Evolutionary conservation across 2,888 invertebrate genomes (phyloP).

Genomic region (Teleogryllus oceanicus): DNA sequence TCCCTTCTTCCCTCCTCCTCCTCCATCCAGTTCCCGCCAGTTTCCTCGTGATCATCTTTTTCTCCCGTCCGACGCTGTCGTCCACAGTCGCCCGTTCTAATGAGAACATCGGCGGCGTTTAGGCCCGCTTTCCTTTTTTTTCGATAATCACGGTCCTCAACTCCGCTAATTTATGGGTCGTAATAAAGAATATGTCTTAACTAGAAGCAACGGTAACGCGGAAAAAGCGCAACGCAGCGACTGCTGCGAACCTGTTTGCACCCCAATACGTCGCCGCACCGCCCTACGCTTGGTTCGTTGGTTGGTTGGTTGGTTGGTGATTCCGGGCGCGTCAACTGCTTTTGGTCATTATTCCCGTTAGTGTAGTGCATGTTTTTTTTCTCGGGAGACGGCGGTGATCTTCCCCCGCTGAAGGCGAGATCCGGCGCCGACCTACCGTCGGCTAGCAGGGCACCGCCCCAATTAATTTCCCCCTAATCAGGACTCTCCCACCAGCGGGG

Average conservation of each 20-base stretch:
- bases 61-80: neutral
- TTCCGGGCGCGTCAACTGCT: too few species aligned
- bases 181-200: conserved; percentile 18
- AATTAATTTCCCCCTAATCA: too few species aligned
- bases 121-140: neutral
- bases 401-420: too few species aligned
- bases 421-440: too few species aligned
- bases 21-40: neutral
- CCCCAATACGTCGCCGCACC: neutral
- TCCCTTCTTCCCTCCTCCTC: neutral
- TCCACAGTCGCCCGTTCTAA: neutral
- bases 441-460: too few species aligned
- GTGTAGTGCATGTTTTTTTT: too few species aligned
- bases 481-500: too few species aligned
- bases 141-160: neutral
- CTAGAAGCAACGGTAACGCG: neutral
- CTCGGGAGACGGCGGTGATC: too few species aligned
- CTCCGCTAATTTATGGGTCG: conserved; percentile 1
- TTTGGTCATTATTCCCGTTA: too few species aligned
- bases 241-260: neutral
- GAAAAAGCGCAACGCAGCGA: neutral
- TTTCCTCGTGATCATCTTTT: neutral
- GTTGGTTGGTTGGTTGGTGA: too few species aligned
- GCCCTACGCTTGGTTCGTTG: too few species aligned
- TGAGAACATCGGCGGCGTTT: conserved; percentile 6